A percentile compares a stretch with the other conserved stretches of the same genome.
Conservation (phyloP, 92 coral and sea anemone genomes). For the Bergia puertoricense region DNA sequence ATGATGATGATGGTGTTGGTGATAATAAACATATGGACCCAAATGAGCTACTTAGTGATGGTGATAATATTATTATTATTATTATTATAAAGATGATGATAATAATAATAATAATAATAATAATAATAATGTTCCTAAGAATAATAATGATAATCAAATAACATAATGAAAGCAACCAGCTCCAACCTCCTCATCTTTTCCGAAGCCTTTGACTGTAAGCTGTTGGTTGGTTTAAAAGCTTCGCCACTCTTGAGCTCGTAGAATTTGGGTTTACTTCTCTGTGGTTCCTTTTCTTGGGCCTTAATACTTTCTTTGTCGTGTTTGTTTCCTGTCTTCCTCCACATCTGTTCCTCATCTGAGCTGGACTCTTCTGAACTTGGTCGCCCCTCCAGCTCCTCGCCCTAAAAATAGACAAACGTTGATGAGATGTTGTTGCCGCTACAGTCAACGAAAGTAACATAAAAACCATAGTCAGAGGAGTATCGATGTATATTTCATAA, state of each 20-base stretch:
- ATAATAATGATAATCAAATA: not conserved
- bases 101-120: no score
- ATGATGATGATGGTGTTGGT: no score
- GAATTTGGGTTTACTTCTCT: constrained; percentile 74
- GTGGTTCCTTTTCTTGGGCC: constrained; percentile 27
- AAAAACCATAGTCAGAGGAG: no score
- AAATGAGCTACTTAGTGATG: no score
- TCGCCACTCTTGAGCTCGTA: constrained; percentile 85
- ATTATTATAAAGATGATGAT: no score
- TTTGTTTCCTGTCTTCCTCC: constrained; percentile 67
- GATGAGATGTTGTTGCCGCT: not conserved
- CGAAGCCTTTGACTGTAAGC: constrained; percentile 26
- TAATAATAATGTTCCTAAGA: not conserved
- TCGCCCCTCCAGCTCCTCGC: constrained; percentile 79
- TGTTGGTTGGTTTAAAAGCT: constrained; percentile 52
- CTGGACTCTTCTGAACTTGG: constrained; percentile 83
- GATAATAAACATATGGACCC: no score
- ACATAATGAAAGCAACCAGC: constrained; percentile 24
- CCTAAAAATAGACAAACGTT: not conserved
- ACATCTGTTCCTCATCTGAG: constrained; percentile 90
- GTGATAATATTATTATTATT: no score
- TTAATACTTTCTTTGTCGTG: constrained; percentile 49
- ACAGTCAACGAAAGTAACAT: no score
- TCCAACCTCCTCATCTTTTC: constrained; percentile 49
- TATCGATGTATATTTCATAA: no score